These are phyloP conservation scores for Valencia hispanica DNA, from an alignment of 2,797 vertebrate genomes.

Conservation along the genomic window DNA sequence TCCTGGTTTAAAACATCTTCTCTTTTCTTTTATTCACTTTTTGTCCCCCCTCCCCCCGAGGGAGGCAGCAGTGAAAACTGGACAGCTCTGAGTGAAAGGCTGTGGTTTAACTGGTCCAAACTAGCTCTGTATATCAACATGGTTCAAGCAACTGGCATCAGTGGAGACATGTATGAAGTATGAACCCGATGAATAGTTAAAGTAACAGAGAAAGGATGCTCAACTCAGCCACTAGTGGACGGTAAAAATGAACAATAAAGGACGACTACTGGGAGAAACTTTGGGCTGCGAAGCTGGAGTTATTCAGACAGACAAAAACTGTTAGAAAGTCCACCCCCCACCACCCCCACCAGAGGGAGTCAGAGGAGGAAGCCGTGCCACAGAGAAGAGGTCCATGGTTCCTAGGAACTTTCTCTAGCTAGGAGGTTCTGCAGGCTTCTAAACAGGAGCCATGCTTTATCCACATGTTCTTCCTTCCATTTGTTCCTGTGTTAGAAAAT, in stretches of 20 bases:
- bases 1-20: no score
- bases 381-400: background rate
- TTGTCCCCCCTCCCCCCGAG: no score
- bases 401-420: no score
- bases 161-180: no score
- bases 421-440: no score
- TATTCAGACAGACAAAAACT: background rate
- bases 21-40: no score
- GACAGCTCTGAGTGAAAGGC: background rate
- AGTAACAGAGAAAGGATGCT: no score
- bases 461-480: background rate
- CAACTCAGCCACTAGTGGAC: background rate
- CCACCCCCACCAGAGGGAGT: no score
- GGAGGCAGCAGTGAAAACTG: background rate
- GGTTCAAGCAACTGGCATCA: no score
- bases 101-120: background rate
- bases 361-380: background rate
- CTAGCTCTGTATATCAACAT: background rate
- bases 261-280: background rate
- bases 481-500: background rate
- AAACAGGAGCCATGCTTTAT: no score
- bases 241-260: background rate
- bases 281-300: background rate
- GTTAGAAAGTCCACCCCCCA: background rate
- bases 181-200: no score